phyloP scores from a whole-genome alignment of 2,888 invertebrate species.

The Camptogramma bilineatum region DNA sequence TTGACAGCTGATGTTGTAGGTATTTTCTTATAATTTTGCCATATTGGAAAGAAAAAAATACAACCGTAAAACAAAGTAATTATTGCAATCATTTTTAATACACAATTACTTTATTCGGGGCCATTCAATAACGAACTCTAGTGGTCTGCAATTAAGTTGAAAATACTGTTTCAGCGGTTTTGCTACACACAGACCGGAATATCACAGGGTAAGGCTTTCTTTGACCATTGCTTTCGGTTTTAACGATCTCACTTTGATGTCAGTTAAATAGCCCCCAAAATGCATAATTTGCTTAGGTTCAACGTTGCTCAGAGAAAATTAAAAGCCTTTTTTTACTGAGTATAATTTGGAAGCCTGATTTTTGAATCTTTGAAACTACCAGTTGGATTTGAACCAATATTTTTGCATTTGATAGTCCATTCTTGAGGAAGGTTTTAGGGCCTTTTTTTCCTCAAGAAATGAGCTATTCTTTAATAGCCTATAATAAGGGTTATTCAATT shows the following conservation, averaged over 20 bases:
- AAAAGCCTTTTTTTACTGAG: background rate
- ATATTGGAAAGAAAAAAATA: background rate
- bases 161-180: background rate
- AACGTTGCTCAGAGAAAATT: conserved; percentile 15
- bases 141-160: background rate
- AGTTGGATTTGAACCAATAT: background rate
- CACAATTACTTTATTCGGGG: background rate
- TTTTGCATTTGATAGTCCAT: too few species aligned
- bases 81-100: conserved; percentile 8
- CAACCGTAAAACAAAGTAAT: background rate
- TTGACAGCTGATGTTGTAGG: too few species aligned
- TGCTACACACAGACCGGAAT: conserved; percentile 33
- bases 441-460: too few species aligned
- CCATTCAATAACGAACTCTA: background rate
- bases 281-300: conserved; percentile 39
- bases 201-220: conserved; percentile 42
- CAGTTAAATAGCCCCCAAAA: conserved; percentile 47
- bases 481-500: too few species aligned
- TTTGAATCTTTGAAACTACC: background rate
- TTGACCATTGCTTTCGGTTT: conserved; percentile 46
- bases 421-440: too few species aligned
- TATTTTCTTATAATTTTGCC: too few species aligned
- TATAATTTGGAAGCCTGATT: background rate
- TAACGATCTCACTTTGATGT: conserved; percentile 52
- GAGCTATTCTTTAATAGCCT: too few species aligned